Conservation (phyloP, 2,797 vertebrate species). For the Schizopygopsis malacanthus region DNA sequence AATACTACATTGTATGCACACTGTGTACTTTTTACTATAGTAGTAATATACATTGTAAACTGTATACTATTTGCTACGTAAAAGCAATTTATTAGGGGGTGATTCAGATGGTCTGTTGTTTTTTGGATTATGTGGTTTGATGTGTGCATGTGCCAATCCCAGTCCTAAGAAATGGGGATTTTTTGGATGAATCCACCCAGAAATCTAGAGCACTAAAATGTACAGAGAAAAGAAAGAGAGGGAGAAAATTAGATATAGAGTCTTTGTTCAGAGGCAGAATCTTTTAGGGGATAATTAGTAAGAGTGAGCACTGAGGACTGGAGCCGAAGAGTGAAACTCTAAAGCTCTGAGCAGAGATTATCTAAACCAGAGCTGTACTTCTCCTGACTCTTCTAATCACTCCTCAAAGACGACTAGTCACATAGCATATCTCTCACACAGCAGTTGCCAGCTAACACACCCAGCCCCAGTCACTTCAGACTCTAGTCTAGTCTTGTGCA, state of each 20-base stretch:
- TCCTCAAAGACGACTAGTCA: slow-evolving; percentile 35
- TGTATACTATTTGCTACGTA: not conserved
- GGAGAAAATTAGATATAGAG: slow-evolving; percentile 54
- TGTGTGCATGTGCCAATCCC: slow-evolving; percentile 4
- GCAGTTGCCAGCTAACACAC: slow-evolving; percentile 17
- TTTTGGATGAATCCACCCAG: slow-evolving; percentile 16
- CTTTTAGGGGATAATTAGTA: slow-evolving; percentile 74
- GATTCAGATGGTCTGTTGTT: not conserved
- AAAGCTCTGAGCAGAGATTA: slow-evolving; percentile 70
- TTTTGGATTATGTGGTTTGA: not conserved
- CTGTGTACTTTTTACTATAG: not conserved
- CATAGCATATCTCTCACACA: slow-evolving; percentile 30
- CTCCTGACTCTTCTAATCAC: slow-evolving; percentile 40
- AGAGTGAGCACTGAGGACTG: slow-evolving; percentile 66
- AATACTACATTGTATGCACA: not conserved
- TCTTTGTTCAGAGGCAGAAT: slow-evolving; percentile 58
- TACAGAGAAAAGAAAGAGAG: not conserved
- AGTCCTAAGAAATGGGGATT: slow-evolving; percentile 2
- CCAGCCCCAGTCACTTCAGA: slow-evolving; percentile 16
- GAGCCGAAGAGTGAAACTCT: slow-evolving; percentile 64
- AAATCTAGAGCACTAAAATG: not conserved
- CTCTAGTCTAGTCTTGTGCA: slow-evolving; percentile 6
- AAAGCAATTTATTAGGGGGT: not conserved
- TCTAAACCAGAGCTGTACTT: slow-evolving; percentile 64
- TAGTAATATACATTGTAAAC: not conserved